Base-by-base conservation (phyloP, 1,140 invertebrate species). In the Eupeodes corollae region DNA sequence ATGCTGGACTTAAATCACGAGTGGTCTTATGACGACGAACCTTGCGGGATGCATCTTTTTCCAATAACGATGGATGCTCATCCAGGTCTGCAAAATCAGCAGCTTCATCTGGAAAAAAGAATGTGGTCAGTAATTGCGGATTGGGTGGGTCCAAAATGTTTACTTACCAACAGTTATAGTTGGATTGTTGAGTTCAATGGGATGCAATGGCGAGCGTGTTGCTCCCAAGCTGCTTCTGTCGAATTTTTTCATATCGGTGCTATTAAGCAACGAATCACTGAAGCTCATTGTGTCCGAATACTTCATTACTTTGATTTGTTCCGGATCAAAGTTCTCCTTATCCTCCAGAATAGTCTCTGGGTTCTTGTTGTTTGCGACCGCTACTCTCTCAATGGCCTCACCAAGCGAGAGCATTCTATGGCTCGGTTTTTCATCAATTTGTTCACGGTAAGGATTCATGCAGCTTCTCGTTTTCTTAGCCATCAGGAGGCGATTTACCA, bases 221-320 rank as follows among this genome's bases (percentile, higher is more conserved):
- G 48, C 46, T 1, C 52, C 33, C 2, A 21, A 21, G 33, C 18
- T 50, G 42, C 58, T 66, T 8, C 51, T 34, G 18, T 63, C 55
- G 6, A 61, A n/a, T 19, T 60, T 44, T 9, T 51, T 55, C 35
- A 66, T 57, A 9, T 63, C 63, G 3, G 57, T 53, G 1, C 54
- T 55, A 35, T 66, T 57, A 15, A 66, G 34, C 3, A 66, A 18
- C 2, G 63, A 66, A 41, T 66, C 63, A 0, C 53, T 61, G 35
- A 66, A 66, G 19, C 63, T 66, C 53, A 65, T 57, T 3, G 62
- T 65, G 15, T 61, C 58, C 2, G 50, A 42, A 11, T 32, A 39
- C 52, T 60, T 11, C 33, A 34, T 12, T 50, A 15, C 5, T 16
- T 43, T 33, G 16, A 30, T 42, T 21, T 10, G 35, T 42, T 46